phyloP scores from a whole-genome alignment of 2,797 vertebrate species.

The Myotis vivesi region DNA sequence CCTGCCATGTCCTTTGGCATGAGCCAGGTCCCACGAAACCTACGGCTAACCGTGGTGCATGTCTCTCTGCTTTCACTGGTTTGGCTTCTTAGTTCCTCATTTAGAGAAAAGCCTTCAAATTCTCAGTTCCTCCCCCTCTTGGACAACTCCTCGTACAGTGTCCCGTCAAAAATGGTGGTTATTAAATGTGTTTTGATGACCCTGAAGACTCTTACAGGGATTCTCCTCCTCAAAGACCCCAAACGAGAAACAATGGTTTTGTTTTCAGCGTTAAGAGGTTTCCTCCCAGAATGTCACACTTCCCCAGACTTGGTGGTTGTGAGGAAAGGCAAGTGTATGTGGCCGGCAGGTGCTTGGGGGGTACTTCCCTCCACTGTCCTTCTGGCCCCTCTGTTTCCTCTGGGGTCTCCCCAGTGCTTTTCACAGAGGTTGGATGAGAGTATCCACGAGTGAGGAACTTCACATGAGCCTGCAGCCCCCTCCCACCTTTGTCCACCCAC shows the following conservation, averaged over 20 bases:
- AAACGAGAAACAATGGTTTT: not conserved
- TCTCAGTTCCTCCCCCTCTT: not conserved
- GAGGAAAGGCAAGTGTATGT: not conserved
- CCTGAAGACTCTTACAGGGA: not conserved
- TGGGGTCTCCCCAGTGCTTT: not conserved
- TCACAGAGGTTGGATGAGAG: not conserved
- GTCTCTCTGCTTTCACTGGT: not conserved
- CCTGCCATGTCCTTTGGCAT: accelerated
- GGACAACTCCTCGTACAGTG: not conserved
- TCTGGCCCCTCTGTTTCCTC: not conserved
- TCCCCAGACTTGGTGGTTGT: too few species aligned
- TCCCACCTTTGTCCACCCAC: not conserved
- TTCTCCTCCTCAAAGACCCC: not conserved
- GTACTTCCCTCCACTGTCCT: accelerated
- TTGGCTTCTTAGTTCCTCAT: not conserved
- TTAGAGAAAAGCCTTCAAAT: not conserved
- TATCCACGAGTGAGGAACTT: accelerated
- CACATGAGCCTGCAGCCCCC: accelerated
- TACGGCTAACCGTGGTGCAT: accelerated
- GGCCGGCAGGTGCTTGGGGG: not conserved
- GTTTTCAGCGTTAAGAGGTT: not conserved
- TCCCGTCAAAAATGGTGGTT: not conserved
- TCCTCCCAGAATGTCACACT: not conserved
- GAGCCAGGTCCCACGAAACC: not conserved
- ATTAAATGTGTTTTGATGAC: not conserved